phyloP scores from a whole-genome alignment of 2,888 invertebrate genomes.

The Cosmopolites sordidus region DNA sequence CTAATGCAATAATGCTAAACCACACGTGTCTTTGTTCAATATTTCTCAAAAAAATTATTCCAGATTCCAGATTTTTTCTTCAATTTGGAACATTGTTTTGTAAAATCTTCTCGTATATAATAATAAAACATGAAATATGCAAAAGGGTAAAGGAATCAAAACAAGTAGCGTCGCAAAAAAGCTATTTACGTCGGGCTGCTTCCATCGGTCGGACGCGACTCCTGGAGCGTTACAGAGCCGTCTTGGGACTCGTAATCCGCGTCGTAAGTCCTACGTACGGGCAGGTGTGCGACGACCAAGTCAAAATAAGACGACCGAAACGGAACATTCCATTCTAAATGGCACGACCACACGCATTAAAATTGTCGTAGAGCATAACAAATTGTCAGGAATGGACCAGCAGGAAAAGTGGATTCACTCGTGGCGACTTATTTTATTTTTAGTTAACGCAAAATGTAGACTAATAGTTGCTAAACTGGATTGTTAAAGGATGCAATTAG shows the following conservation, averaged over 20 bases:
- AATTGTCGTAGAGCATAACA: slow-evolving; percentile 5
- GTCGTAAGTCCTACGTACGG: slow-evolving; percentile 4
- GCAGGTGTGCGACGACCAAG: slow-evolving; percentile 12
- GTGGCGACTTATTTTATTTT: no score
- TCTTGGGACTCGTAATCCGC: not conserved
- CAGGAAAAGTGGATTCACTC: not conserved
- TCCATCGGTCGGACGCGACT: not conserved
- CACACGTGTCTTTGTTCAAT: no score
- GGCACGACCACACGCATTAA: slow-evolving; percentile 16
- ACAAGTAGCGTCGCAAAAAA: no score
- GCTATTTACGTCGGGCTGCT: not conserved
- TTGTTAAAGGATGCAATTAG: no score
- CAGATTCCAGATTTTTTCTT: no score
- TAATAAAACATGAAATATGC: no score
- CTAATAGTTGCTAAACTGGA: no score
- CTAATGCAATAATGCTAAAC: no score
- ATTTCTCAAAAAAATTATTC: no score
- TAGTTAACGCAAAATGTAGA: no score
- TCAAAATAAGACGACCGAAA: slow-evolving; percentile 12
- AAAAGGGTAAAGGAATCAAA: not conserved
- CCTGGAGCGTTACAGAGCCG: slow-evolving; percentile 3
- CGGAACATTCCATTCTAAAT: slow-evolving; percentile 11
- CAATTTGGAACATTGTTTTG: no score
- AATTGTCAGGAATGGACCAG: not conserved
- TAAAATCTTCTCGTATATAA: no score